Percentiles rank a stretch among this genome's conserved stretches.
These are phyloP conservation scores for Bolinopsis microptera DNA, from an alignment of 37 sponge, comb jelly and placozoan genomes.

Conservation along the genomic window DNA sequence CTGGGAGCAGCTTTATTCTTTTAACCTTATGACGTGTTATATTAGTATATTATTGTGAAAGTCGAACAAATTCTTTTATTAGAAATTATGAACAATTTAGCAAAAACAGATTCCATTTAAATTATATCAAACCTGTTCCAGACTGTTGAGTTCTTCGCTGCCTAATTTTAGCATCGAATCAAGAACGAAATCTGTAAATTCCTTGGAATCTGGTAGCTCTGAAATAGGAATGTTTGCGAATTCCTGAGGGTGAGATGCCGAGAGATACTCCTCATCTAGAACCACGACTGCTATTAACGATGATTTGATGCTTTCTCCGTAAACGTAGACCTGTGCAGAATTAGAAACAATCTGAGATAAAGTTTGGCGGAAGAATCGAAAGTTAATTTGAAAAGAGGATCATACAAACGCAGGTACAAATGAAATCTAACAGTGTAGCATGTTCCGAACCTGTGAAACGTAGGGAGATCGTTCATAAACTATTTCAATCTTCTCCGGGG, in stretches of 20 bases:
- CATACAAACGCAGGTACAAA: too few relatives aligned
- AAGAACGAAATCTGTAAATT: background rate
- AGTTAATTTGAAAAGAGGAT: too few relatives aligned
- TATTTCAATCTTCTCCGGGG: slow-evolving; percentile 64
- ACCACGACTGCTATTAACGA: slow-evolving; percentile 42
- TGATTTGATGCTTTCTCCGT: slow-evolving; percentile 59
- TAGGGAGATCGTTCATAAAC: slow-evolving; percentile 37
- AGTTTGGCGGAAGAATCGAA: too few relatives aligned
- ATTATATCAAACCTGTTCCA: slow-evolving; percentile 66
- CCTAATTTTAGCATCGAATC: background rate
- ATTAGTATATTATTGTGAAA: too few relatives aligned
- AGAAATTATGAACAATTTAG: background rate
- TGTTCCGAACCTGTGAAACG: slow-evolving; percentile 58
- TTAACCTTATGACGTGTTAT: background rate
- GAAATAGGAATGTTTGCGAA: background rate
- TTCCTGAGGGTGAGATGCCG: background rate
- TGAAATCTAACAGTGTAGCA: too few relatives aligned
- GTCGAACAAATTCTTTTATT: background rate
- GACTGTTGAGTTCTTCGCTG: slow-evolving; percentile 26
- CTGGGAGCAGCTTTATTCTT: slow-evolving; percentile 12
- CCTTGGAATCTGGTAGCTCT: background rate
- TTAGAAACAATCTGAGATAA: too few relatives aligned
- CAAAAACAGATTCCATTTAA: background rate
- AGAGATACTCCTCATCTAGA: slow-evolving; percentile 5
- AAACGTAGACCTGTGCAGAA: slow-evolving; percentile 62